Percentiles rank a stretch among this genome's conserved stretches.
phyloP scores from a whole-genome alignment of 2,888 invertebrate species.

The Diabrotica balteata region DNA sequence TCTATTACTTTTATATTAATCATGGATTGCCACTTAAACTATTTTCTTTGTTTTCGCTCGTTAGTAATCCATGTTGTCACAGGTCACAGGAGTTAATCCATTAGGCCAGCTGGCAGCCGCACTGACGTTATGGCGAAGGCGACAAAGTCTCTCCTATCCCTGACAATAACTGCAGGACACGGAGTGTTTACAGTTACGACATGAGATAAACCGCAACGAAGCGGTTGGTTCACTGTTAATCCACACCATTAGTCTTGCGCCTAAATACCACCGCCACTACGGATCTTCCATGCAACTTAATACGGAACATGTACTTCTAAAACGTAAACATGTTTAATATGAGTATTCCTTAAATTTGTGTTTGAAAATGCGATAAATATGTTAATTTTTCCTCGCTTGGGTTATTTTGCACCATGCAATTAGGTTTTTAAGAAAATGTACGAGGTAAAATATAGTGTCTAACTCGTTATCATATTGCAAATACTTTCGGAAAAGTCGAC shows the following conservation, averaged over 20 bases:
- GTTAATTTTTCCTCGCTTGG: too few species aligned
- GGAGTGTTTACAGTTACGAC: constrained; percentile 43
- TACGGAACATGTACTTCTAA: constrained; percentile 18
- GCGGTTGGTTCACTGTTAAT: constrained; percentile 42
- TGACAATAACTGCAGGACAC: constrained; percentile 36
- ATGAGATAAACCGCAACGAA: constrained; percentile 44
- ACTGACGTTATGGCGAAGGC: constrained; percentile 44
- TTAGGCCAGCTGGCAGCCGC: constrained; percentile 21
- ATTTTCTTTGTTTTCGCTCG: too few species aligned
- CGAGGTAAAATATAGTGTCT: too few species aligned
- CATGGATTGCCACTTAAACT: too few species aligned
- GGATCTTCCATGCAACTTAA: constrained; percentile 13
- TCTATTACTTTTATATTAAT: too few species aligned
- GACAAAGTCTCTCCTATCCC: constrained; percentile 27
- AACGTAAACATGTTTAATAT: constrained; percentile 12
- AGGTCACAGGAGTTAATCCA: background rate
- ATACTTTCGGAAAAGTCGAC: too few species aligned
- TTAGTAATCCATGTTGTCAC: too few species aligned
- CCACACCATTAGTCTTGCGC: constrained; percentile 42
- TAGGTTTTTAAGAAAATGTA: too few species aligned
- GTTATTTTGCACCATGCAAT: too few species aligned
- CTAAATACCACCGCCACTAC: constrained; percentile 31
- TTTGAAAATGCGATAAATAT: background rate
- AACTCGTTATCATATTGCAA: too few species aligned
- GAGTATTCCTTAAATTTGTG: constrained; percentile 5